These are phyloP conservation scores for Cyrtodaria siliqua DNA, from an alignment of 2,888 invertebrate species.

Conservation along the genomic window DNA sequence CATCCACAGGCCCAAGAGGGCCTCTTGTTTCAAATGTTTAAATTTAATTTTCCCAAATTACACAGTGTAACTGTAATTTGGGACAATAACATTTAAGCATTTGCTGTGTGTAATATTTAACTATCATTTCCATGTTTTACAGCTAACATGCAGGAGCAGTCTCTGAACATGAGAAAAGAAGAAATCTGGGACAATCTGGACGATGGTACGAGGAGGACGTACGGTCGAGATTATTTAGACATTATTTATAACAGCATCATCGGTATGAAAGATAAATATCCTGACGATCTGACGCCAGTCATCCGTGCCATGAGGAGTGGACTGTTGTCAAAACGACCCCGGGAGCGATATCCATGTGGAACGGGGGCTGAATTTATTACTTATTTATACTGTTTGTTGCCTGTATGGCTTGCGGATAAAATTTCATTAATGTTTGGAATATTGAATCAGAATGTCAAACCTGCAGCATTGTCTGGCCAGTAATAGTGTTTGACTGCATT, in stretches of 20 bases:
- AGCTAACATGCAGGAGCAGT: slow-evolving; percentile 76
- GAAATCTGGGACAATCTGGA: slow-evolving; percentile 81
- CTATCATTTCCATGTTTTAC: too few relatives aligned
- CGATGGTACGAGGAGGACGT: slow-evolving; percentile 71
- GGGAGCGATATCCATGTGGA: slow-evolving; percentile 80
- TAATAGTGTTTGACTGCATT: too few relatives aligned
- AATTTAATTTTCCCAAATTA: too few relatives aligned
- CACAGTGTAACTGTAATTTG: too few relatives aligned
- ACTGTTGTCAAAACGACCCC: slow-evolving; percentile 81
- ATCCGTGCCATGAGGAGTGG: slow-evolving; percentile 81
- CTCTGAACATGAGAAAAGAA: slow-evolving; percentile 68
- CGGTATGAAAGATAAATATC: slow-evolving; percentile 62
- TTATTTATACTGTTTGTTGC: slow-evolving; percentile 77
- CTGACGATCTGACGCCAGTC: slow-evolving; percentile 82
- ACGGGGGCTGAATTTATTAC: slow-evolving; percentile 79
- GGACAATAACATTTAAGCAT: too few relatives aligned
- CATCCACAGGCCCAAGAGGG: too few relatives aligned
- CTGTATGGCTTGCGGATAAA: slow-evolving; percentile 82
- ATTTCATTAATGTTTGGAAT: slow-evolving; percentile 71
- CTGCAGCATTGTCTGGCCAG: slow-evolving; percentile 23
- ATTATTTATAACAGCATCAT: slow-evolving; percentile 75
- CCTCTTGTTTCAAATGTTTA: too few relatives aligned
- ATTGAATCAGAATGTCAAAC: slow-evolving; percentile 69
- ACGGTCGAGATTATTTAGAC: slow-evolving; percentile 80
- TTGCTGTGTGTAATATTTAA: too few relatives aligned